These are phyloP conservation scores for Tachystola acroxantha DNA, from an alignment of 2,888 invertebrate genomes.

Conservation along the genomic window DNA sequence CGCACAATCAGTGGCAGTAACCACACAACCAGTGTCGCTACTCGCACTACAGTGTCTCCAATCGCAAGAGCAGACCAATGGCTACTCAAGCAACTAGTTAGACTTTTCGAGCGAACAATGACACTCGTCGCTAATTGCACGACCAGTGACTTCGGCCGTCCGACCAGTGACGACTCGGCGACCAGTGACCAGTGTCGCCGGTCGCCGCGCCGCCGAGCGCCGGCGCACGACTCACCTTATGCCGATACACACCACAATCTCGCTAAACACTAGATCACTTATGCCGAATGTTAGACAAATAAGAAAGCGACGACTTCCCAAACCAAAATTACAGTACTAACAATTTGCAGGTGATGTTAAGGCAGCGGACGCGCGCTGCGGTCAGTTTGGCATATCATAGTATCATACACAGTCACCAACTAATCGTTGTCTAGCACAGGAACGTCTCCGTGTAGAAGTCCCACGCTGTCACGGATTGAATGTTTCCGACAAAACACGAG, in stretches of 20 bases:
- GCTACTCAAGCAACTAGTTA: too few species aligned
- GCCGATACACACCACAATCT: constrained; percentile 56
- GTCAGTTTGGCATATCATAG: constrained; percentile 4
- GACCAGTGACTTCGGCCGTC: too few species aligned
- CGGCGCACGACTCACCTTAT: constrained; percentile 27
- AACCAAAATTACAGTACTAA: constrained; percentile 62
- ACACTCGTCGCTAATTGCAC: too few species aligned
- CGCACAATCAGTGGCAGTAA: constrained; percentile 22
- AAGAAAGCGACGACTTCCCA: constrained; percentile 63
- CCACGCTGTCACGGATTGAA: constrained; percentile 20
- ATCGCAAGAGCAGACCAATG: too few species aligned
- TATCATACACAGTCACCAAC: constrained; percentile 7
- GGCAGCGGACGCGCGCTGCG: constrained; percentile 13
- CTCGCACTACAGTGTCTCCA: too few species aligned
- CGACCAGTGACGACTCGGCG: too few species aligned
- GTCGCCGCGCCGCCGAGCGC: constrained; percentile 15
- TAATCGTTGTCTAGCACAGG: constrained; percentile 14
- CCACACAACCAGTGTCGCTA: too few species aligned
- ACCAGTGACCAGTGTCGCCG: too few species aligned
- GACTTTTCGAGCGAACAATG: too few species aligned
- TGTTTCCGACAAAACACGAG: constrained; percentile 34
- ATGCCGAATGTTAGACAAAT: constrained; percentile 62
- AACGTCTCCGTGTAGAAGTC: constrained; percentile 17
- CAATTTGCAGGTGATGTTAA: constrained; percentile 47
- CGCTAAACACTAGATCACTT: constrained; percentile 60